Evolutionary conservation across 2,113 vertebrate genomes (phyloP), one percentile per base, ranked within the genome.

Genomic region (Fukomys damarensis): DNA sequence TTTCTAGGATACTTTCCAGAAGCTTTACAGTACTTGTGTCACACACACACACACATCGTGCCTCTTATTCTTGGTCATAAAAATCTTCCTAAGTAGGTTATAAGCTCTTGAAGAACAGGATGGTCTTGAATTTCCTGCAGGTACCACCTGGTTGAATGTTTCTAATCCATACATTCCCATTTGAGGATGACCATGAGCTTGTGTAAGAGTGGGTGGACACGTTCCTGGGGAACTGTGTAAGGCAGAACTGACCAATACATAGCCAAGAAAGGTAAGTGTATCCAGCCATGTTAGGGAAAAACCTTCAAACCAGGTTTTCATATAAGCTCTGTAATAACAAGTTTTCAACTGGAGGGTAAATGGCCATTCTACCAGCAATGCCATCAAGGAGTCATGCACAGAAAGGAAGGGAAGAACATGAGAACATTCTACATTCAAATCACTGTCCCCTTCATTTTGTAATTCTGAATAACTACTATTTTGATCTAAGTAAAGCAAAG

Each of bases 391-490:
- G 16, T 72, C n/a, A 43, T 77, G 35, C 13, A 52, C 3, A 14
- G 80, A 43, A 17, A 26, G 12, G n/a, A 68, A 26, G 35, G 8
- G 52, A 52, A n/a, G 43, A 41, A 8, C 63, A 81, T n/a, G 52
- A 43, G 54, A 41, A 8, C 63, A 74, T 41, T 74, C 7, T 43
- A 19, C 19, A 79, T 65, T 32, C 9, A 83, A 82, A 87, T 10
- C 30, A 61, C 35, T 58, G 24, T 20, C 12, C 30, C 49, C 41
- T 72, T 93, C 56, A 2, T 66, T 79, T 52, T 86, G 32, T 61
- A 86, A 90, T 79, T 96, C 35, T 90, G 56, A 54, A 24, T 90
- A 86, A 79, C 41, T 89, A 41, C 30, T 61, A 10, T 54, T 96
- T 74, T 87, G 76, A 95, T 77, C 26, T 85, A 84, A 11, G 82